Evolutionary conservation across 2,113 vertebrate species (phyloP), one percentile per base, ranked within the genome.

Genomic region (Campylomormyrus numenius): DNA sequence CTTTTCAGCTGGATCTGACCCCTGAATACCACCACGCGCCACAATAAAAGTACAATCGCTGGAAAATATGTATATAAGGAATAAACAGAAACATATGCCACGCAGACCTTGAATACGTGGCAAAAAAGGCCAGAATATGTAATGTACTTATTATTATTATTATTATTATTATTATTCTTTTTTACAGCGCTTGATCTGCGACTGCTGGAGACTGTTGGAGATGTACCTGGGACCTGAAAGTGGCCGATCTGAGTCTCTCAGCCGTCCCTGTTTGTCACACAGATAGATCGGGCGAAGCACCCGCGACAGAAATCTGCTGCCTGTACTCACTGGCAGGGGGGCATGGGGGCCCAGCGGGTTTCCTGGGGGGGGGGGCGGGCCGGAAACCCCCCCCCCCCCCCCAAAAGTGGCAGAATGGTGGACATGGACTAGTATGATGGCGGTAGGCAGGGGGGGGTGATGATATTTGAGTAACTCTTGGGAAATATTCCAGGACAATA

Each of bases 61-160:
- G 48, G 42, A 48, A 88, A 88, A 74, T 27, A 88, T 88, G 52
- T 46, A n/a, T 49, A 50, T 48, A 11, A 49, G 10, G n/a, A 74
- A 88, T 83, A 88, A 70, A 62, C 15, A 35, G 89, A 58, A 85
- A 62, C 89, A 89, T 50, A 31, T 89, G 89, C 10, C 50, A 62
- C 24, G 35, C 53, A 31, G 56, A 80, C 52, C 56, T 13, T 49
- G 85, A 90, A 56, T 49, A 85, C 42, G 84, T 85, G 17, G 50
- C 21, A 48, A 17, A 27, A 62, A 42, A n/a, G 50, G 50, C 3
- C 42, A 35, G 70, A 84, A 50, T 66, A 27, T 46, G 19, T 66
- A 15, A 31, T 27, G 24, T 56, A 31, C 31, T 84, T 56, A n/a
- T 19, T 77, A 77, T 77, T 77, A 77, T 77, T 39, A 35, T 35